Evolutionary conservation across 2,113 vertebrate species (phyloP), one percentile per base, ranked within the genome.

Genomic region (Poeciliopsis turrubarensis): DNA sequence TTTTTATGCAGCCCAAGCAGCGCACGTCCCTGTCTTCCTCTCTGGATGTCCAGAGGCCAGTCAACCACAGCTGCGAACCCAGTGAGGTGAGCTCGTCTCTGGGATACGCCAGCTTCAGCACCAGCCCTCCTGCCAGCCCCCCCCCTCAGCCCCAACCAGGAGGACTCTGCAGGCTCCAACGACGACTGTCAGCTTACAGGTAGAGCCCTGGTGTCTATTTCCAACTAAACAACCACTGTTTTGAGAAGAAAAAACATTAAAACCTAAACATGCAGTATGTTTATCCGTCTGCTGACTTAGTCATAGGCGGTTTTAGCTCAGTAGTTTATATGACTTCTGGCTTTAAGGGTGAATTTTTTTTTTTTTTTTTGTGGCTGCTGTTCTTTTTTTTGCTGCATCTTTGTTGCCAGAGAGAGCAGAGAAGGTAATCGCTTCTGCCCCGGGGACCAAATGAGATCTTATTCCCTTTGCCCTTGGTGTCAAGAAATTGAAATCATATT

Each of bases 21-120:
- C 96, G 97, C 22, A 97, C 97, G 47, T 98, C 97, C 39, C 94
- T 98, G 91, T 96, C 97, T n/a, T 98, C 97, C 12, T 95, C 96
- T 77, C 89, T 97, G 95, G 97, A 99, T 78, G 96, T 95, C 88
- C 97, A 97, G 76, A 95, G 96, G 91, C 92, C 95, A 0, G 88
- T 91, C 79, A 98, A 96, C 92, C 96, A 97, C 85, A 96, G 95
- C 91, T 96, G 97, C 73, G 96, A 98, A 81, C 97, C 96, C 68
- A 97, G 97, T 10, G 96, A 98, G 93, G 96, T 98, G 91, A 97
- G 92, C 93, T 96, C 97, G 26, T 96, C 96, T 34, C 82, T 95
- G 90, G 97, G 95, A 69, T 97, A 96, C 87, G 89, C 96, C 91
- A 96, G 94, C 88, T 97, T 97, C 90, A 93, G 95, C 92, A 95